phyloP scores from a whole-genome alignment of 2,888 invertebrate species.

The Pristionchus entomophagus region DNA sequence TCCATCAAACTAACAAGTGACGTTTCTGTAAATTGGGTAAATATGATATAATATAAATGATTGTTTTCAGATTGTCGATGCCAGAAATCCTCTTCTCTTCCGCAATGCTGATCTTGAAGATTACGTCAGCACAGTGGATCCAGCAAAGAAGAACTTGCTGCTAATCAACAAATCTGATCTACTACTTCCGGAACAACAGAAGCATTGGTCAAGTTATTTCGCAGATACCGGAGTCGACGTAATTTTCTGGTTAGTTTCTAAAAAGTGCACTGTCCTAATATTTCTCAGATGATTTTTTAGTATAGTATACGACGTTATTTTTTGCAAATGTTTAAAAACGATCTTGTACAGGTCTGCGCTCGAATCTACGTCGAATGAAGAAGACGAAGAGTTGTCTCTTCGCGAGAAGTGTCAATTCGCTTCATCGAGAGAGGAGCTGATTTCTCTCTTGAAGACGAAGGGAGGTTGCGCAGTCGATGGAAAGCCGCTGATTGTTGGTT shows the following conservation, averaged over 20 bases:
- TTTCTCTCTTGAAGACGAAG: not conserved
- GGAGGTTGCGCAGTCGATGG: constrained; percentile 46
- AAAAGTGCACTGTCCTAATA: not conserved
- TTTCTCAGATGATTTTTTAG: not conserved
- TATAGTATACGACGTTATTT: too few species aligned
- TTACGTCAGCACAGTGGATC: constrained; percentile 87
- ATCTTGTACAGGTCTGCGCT: constrained; percentile 26
- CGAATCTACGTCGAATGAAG: constrained; percentile 51
- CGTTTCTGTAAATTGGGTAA: too few species aligned
- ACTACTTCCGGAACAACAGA: constrained; percentile 86
- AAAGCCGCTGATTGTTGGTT: constrained; percentile 70
- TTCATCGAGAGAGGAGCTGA: constrained; percentile 17
- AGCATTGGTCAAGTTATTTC: constrained; percentile 70
- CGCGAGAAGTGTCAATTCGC: constrained; percentile 2
- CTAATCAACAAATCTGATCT: constrained; percentile 96
- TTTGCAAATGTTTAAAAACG: too few species aligned
- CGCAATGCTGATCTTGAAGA: constrained; percentile 91
- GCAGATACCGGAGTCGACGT: constrained; percentile 82
- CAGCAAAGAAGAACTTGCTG: constrained; percentile 86
- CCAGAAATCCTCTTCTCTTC: constrained; percentile 93
- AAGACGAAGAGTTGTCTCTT: not conserved
- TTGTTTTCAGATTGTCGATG: constrained; percentile 92
- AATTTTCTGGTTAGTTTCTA: constrained; percentile 94
- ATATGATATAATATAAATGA: too few species aligned
- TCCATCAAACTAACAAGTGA: too few species aligned